These are phyloP conservation scores for Poecilia velifera DNA, from an alignment of 2,797 vertebrate genomes.

Conservation along the genomic window DNA sequence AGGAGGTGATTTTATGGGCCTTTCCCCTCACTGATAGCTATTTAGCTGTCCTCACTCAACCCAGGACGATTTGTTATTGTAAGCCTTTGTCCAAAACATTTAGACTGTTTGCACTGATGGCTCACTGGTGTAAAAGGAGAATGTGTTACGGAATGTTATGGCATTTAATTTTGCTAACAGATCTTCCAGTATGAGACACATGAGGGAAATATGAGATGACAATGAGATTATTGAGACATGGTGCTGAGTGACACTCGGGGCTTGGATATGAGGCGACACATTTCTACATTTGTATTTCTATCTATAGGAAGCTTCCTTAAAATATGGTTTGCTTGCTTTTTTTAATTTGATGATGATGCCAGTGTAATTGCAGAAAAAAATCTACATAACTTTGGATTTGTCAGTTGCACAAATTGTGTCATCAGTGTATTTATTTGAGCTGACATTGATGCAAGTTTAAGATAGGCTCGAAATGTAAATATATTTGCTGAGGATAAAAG, in stretches of 20 bases:
- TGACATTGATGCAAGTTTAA: neutral
- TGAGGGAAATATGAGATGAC: constrained; percentile 43
- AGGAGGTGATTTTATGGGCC: constrained; percentile 65
- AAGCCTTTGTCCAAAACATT: constrained; percentile 67
- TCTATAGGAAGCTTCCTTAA: constrained; percentile 5
- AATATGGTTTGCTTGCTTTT: constrained; percentile 2
- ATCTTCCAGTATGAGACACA: constrained; percentile 51
- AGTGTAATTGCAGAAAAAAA: neutral
- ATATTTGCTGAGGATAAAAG: neutral
- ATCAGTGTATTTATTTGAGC: neutral
- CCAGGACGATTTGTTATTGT: constrained; percentile 62
- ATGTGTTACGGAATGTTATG: constrained; percentile 54
- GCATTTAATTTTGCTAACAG: constrained; percentile 45
- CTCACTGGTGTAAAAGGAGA: constrained; percentile 50
- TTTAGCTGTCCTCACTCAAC: constrained; percentile 62
- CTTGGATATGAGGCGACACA: constrained; percentile 11
- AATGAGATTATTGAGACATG: constrained; percentile 50
- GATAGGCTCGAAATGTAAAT: neutral
- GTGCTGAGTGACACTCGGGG: neutral
- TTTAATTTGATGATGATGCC: neutral
- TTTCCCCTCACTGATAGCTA: constrained; percentile 54
- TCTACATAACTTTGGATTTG: neutral
- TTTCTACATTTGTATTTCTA: constrained; percentile 13
- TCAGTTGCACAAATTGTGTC: neutral
- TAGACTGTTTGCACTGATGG: constrained; percentile 39